Percentiles rank a stretch among this genome's conserved stretches.
Conservation (phyloP, 2,797 vertebrate species). For the Semotilus atromaculatus region DNA sequence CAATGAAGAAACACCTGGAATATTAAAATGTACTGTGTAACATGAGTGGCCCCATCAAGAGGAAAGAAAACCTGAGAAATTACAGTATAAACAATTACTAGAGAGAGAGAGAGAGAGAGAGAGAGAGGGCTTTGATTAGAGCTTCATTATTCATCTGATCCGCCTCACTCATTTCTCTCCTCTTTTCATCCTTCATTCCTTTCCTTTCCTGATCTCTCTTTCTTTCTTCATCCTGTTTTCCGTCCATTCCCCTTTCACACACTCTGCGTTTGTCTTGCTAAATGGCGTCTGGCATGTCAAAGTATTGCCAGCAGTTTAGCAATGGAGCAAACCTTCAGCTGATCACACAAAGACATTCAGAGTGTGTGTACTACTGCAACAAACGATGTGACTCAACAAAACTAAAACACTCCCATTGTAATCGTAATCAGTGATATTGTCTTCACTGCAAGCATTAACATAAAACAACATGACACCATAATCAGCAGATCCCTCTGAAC, state of each 20-base stretch:
- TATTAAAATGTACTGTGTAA: neutral
- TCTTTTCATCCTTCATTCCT: neutral
- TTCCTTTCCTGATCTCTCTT: constrained; percentile 13
- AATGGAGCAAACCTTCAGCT: constrained; percentile 1
- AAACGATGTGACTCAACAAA: neutral
- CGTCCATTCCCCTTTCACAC: neutral
- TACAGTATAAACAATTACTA: constrained; percentile 39
- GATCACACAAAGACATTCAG: neutral
- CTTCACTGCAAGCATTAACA: neutral
- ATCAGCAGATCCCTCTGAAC: neutral
- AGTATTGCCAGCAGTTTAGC: constrained; percentile 53
- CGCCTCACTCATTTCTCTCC: constrained; percentile 48
- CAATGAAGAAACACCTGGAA: neutral
- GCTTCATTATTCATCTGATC: constrained; percentile 37
- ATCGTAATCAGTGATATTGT: neutral
- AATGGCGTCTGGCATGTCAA: constrained; percentile 45
- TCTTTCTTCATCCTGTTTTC: constrained; percentile 5
- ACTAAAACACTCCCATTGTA: neutral
- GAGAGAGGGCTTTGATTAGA: neutral
- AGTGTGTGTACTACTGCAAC: neutral
- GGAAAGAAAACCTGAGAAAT: constrained; percentile 56
- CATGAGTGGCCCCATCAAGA: neutral
- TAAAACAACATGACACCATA: neutral
- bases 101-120: constrained; percentile 7
- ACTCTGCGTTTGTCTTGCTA: constrained; percentile 21